Conservation (phyloP, 2,113 vertebrate species). For the Onychostoma macrolepis region DNA sequence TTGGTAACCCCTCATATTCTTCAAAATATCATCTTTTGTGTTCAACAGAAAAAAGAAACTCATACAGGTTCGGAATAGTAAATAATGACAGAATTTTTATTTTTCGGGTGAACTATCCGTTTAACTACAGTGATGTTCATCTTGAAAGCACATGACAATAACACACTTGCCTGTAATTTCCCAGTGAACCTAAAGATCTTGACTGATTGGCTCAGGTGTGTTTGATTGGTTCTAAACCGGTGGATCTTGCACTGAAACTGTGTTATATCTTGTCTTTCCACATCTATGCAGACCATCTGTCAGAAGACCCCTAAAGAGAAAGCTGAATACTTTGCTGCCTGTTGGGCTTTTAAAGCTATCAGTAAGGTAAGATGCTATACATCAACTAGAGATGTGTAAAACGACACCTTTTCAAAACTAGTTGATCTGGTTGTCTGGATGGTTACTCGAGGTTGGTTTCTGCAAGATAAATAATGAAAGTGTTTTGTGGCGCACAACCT, state of each 20-base stretch:
- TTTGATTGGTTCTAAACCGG: no score
- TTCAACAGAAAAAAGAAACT: no score
- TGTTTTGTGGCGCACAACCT: background rate
- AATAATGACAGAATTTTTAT: no score
- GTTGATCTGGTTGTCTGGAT: background rate
- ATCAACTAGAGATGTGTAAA: background rate
- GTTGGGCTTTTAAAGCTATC: conserved; percentile 86
- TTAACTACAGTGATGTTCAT: background rate
- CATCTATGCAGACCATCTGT: conserved; percentile 83
- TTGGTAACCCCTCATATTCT: no score
- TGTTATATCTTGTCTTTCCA: background rate
- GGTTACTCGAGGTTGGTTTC: background rate
- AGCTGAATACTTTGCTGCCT: conserved; percentile 79
- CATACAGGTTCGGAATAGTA: no score
- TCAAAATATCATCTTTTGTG: no score
- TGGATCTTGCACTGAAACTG: background rate
- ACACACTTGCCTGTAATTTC: background rate
- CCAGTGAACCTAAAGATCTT: background rate
- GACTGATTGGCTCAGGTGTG: no score
- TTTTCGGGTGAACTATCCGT: no score
- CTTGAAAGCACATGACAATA: background rate
- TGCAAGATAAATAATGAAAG: background rate
- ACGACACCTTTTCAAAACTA: background rate
- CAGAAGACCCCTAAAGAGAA: conserved; percentile 81
- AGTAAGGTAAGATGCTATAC: conserved; percentile 83